Conservation (phyloP, 2,113 vertebrate species). For the Cyprinus carpio region DNA sequence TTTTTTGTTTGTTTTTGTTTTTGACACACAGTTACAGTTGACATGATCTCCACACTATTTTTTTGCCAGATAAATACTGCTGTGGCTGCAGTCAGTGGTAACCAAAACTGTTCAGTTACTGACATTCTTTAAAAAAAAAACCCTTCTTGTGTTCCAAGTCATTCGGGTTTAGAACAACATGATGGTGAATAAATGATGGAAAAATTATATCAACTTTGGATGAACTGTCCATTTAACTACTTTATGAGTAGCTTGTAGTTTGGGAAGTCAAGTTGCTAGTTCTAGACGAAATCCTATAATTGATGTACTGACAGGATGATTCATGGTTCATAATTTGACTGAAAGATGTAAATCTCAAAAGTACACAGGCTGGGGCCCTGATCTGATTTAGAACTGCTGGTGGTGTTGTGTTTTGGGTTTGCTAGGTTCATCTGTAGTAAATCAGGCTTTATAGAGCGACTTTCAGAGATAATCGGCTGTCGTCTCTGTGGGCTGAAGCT, state of each 20-base stretch:
- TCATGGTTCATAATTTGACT: neutral
- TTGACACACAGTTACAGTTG: neutral
- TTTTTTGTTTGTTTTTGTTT: neutral
- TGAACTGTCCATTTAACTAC: neutral
- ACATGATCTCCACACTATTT: neutral
- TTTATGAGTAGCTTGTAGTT: constrained; percentile 14
- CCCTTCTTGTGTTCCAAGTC: no score
- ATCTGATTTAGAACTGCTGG: constrained; percentile 20
- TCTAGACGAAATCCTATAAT: neutral
- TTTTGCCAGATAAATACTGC: neutral
- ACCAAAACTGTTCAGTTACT: neutral
- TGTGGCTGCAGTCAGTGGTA: neutral
- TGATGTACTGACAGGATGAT: constrained; percentile 18
- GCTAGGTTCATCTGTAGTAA: constrained; percentile 30
- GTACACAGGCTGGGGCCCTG: neutral
- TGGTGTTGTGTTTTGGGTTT: constrained; percentile 26
- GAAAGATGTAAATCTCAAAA: constrained; percentile 19
- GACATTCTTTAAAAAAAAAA: neutral
- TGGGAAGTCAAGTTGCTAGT: neutral
- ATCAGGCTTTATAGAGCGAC: constrained; percentile 24
- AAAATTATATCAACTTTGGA: neutral
- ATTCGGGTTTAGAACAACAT: no score
- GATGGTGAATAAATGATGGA: neutral
- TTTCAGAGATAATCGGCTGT: constrained; percentile 28
- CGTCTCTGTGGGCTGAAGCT: constrained; percentile 36